A percentile compares a stretch with the other conserved stretches of the same genome.
phyloP scores from a whole-genome alignment of 1,140 invertebrate genomes.

The Sinella curviseta region DNA sequence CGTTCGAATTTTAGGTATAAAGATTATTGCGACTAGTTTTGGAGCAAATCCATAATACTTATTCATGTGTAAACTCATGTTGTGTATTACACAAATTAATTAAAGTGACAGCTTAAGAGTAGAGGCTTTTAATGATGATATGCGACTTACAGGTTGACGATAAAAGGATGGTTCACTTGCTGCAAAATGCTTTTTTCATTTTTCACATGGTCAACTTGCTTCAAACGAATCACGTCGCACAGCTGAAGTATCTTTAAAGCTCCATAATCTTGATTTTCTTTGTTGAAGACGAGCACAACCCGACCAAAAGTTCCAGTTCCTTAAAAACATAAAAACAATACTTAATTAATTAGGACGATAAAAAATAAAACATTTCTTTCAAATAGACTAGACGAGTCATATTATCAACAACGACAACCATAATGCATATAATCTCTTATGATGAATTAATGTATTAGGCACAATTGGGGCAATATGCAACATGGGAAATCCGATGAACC shows the following conservation, averaged over 20 bases:
- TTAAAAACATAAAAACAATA: constrained; percentile 57
- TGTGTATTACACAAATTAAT: no score
- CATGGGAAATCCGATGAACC: no score
- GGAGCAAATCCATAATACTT: no score
- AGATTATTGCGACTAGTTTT: no score
- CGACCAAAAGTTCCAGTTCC: constrained; percentile 92
- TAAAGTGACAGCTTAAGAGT: no score
- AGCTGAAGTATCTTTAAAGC: constrained; percentile 85
- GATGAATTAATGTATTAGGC: not conserved
- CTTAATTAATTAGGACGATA: not conserved
- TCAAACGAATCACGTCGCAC: constrained; percentile 85
- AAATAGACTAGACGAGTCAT: not conserved
- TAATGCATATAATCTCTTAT: not conserved
- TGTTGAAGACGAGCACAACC: constrained; percentile 81
- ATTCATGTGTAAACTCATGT: no score
- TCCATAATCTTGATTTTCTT: constrained; percentile 72
- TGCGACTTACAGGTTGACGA: constrained; percentile 85
- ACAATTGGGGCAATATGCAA: no score
- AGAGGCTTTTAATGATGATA: no score
- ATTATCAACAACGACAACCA: not conserved
- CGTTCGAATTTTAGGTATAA: not conserved
- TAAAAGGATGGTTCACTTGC: constrained; percentile 86
- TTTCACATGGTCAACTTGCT: constrained; percentile 91
- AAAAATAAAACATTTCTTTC: not conserved
- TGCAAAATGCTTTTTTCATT: constrained; percentile 89